These are phyloP conservation scores for Protosalanx chinensis DNA, from an alignment of 2,797 vertebrate genomes.

Conservation along the genomic window DNA sequence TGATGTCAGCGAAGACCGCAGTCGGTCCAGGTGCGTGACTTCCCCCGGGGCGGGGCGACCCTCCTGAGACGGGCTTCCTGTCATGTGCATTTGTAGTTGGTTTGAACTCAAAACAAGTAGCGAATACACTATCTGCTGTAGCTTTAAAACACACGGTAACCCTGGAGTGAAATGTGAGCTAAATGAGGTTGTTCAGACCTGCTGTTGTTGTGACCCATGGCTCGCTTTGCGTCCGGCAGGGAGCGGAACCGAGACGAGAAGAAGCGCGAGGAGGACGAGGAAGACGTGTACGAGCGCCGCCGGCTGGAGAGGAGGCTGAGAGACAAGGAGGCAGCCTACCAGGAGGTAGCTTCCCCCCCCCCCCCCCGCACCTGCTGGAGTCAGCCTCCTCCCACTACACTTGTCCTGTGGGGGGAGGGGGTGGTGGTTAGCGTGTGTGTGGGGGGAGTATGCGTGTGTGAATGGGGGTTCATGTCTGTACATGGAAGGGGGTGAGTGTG, in stretches of 20 bases:
- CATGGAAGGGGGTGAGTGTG: no score
- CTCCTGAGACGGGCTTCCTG: conserved; percentile 29
- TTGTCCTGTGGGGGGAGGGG: no score
- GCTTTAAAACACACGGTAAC: no score
- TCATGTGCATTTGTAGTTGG: neutral
- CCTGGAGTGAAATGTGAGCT: no score
- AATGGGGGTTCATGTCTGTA: no score
- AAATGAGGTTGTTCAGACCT: neutral
- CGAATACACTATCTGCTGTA: no score
- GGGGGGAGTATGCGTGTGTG: no score
- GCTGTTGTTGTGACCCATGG: neutral
- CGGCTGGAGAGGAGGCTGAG: conserved; percentile 93
- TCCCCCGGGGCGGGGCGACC: neutral
- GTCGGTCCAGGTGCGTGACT: conserved; percentile 80
- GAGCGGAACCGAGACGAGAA: conserved; percentile 91
- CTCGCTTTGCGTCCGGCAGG: conserved; percentile 49
- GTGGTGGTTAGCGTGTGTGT: no score
- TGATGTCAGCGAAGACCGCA: conserved; percentile 77
- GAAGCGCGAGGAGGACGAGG: conserved; percentile 93
- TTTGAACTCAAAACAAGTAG: no score
- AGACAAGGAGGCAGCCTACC: conserved; percentile 97
- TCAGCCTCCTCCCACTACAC: neutral
- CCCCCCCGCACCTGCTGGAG: no score
- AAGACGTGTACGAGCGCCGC: conserved; percentile 91
- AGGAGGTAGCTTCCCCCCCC: conserved; percentile 79